Evolutionary conservation across 2,113 vertebrate genomes (phyloP), one percentile per base, ranked within the genome.

Genomic region (Grus americana): DNA sequence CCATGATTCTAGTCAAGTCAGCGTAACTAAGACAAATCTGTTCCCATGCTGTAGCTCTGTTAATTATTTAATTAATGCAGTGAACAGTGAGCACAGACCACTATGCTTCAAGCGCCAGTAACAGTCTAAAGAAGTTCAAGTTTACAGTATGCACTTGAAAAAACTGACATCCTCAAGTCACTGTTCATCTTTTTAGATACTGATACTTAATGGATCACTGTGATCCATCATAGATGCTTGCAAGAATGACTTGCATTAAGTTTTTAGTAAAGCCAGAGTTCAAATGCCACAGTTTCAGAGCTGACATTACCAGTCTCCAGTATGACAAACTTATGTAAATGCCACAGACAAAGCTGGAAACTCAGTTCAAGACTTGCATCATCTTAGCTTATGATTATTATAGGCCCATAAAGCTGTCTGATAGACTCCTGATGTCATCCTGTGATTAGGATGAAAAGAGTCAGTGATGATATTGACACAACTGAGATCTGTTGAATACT

Each of bases 371-470:
- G 71, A 85, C 32, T 94, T 81, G 57, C 23, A 88, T 78, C 32
- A 72, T 68, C 65, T 68, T 78, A 86, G 58, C 11, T 61, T 54
- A 29, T n/a, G 65, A 73, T 50, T 42, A 38, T n/a, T 70, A 86
- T 71, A 67, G 84, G 89, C 81, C 89, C 93, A 32, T 71, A 67
- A 81, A 83, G 49, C 8, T 0, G 63, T 79, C 55, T 55, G 58
- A 65, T 15, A 74, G 54, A 92, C 68, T 50, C 57, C 73, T 82
- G 76, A 80, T 88, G 81, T 95, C 96, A 95, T 94, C 95, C 92
- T 73, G 36, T 12, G 49, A 70, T 34, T 26, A 93, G 94, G 97
- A 97, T 95, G 91, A 93, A 88, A 96, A 96, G 92, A 93, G 46
- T 54, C 70, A 92, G 65, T 20, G 89, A 92, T 78, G 82, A 57